These are phyloP conservation scores for Zenarchopterus dispar DNA, from an alignment of 2,797 vertebrate species.

Conservation along the genomic window DNA sequence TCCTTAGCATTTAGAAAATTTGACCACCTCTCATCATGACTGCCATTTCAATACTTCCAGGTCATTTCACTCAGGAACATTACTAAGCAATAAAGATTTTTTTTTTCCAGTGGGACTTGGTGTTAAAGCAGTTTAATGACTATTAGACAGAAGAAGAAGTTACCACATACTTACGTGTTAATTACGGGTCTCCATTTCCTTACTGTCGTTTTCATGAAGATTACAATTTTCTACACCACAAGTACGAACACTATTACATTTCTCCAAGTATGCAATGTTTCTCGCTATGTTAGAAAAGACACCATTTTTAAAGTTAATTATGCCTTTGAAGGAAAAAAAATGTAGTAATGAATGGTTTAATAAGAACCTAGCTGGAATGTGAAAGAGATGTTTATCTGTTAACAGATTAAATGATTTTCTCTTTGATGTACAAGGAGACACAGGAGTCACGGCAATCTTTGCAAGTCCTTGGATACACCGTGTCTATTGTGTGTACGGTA, in stretches of 20 bases:
- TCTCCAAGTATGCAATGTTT: too few species aligned
- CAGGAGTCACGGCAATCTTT: neutral
- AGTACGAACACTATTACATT: too few species aligned
- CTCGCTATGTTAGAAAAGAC: too few species aligned
- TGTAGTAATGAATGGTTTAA: neutral
- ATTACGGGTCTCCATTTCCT: too few species aligned
- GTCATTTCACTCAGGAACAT: constrained; percentile 1
- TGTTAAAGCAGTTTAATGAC: too few species aligned
- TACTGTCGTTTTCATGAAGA: too few species aligned
- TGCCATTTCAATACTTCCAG: neutral
- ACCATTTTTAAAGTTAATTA: too few species aligned
- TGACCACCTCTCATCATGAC: neutral
- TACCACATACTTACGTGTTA: too few species aligned
- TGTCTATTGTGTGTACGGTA: neutral
- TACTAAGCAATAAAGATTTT: neutral
- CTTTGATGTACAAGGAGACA: neutral
- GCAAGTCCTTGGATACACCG: neutral
- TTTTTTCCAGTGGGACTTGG: too few species aligned
- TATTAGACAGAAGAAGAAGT: too few species aligned
- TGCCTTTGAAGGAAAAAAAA: too few species aligned
- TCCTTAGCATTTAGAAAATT: neutral
- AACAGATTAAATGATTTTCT: neutral
- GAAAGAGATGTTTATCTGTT: neutral
- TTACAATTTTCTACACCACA: too few species aligned
- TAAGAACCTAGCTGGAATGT: neutral